Conservation (phyloP, 2,113 vertebrate species). For the Sinocyclocheilus grahami region DNA sequence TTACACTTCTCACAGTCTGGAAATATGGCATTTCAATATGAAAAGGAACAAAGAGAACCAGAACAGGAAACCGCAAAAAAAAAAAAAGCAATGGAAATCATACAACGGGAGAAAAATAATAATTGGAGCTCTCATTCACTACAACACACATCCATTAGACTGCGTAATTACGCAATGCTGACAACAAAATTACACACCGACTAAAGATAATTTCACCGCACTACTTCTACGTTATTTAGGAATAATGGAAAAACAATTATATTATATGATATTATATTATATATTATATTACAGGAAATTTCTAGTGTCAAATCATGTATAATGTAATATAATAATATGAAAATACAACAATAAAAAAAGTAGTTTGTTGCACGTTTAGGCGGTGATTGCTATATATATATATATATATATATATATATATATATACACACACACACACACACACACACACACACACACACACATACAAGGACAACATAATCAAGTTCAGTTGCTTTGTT, state of each 20-base stretch:
- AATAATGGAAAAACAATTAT: background rate
- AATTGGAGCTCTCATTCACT: background rate
- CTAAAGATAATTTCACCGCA: background rate
- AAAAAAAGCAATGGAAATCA: slow-evolving; percentile 23
- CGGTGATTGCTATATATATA: no score
- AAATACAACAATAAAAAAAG: no score
- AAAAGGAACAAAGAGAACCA: slow-evolving; percentile 28
- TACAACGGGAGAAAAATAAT: background rate
- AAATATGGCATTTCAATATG: background rate
- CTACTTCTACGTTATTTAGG: background rate
- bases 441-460: no score
- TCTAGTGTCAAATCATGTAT: no score
- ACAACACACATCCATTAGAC: background rate
- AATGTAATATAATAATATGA: no score
- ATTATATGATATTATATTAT: background rate
- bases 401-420: no score
- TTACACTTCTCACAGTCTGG: background rate
- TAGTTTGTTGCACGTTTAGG: no score
- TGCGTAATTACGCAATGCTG: no score
- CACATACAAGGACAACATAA: no score
- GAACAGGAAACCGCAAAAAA: slow-evolving; percentile 12
- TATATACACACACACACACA: no score
- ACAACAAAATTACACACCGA: background rate
- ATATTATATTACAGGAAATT: no score
- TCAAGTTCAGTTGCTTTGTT: no score